Evolutionary conservation across 2,113 vertebrate species (phyloP).

Genomic region (Mystacornis crossleyi): DNA sequence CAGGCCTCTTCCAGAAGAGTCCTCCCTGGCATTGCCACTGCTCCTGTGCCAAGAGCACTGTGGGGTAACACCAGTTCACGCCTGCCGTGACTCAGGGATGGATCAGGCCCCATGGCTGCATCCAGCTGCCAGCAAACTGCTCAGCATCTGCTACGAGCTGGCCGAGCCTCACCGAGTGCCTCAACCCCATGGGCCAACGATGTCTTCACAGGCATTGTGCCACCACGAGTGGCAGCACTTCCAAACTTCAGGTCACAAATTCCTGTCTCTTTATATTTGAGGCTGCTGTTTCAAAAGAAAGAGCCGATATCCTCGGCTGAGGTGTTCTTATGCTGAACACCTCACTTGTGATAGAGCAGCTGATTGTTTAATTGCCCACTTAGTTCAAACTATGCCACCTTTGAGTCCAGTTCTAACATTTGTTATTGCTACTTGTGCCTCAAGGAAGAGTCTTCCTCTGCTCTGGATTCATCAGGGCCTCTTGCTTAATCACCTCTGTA

Average conservation of each 20-base stretch:
- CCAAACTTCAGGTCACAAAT: background rate
- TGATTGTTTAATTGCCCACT: background rate
- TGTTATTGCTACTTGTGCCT: background rate
- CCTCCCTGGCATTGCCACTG: background rate
- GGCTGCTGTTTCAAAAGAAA: background rate
- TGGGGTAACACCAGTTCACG: fast-evolving
- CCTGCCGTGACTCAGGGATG: background rate
- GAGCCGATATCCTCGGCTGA: fast-evolving
- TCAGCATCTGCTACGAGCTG: background rate
- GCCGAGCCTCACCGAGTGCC: background rate
- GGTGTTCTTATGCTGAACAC: background rate
- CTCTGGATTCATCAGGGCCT: background rate
- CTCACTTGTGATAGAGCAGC: background rate
- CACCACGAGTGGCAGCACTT: background rate
- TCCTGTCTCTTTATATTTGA: background rate
- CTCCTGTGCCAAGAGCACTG: background rate
- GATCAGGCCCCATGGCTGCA: background rate
- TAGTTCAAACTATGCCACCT: background rate
- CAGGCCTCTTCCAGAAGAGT: background rate
- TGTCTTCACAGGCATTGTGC: background rate
- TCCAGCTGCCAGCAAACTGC: background rate
- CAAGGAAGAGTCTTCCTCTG: background rate
- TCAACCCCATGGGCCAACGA: fast-evolving
- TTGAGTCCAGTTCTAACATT: background rate
- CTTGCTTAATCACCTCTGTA: background rate